Evolutionary conservation across 1,140 invertebrate species (phyloP).

Genomic region (Euwallacea fornicatus): DNA sequence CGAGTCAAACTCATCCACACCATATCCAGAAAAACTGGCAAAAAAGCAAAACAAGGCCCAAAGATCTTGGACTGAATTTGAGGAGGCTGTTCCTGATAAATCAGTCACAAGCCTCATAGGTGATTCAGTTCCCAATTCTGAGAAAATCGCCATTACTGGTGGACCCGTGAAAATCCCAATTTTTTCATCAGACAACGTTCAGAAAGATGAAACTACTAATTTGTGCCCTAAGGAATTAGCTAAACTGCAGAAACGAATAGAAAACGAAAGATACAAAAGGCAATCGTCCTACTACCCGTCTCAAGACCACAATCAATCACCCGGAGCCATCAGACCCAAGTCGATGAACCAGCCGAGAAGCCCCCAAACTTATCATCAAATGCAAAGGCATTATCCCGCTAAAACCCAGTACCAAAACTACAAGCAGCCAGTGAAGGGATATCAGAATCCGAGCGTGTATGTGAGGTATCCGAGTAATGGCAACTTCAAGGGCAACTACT

Average conservation of each 20-base stretch:
- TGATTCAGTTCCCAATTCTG: neutral
- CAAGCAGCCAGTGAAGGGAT: slow-evolving; percentile 6
- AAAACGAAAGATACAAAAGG: neutral
- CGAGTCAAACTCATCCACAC: neutral
- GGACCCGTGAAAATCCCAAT: neutral
- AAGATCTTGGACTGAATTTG: neutral
- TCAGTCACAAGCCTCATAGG: neutral
- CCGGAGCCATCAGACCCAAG: neutral
- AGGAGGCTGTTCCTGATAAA: neutral
- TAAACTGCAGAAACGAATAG: neutral
- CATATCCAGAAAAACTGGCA: neutral
- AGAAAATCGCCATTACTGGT: neutral
- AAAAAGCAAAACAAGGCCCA: neutral
- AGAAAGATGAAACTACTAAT: slow-evolving; percentile 1
- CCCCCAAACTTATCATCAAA: slow-evolving; percentile 4
- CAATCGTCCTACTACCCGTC: neutral
- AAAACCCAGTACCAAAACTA: neutral
- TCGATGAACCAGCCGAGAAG: neutral
- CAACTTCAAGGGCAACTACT: neutral
- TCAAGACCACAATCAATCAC: neutral
- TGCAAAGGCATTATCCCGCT: neutral
- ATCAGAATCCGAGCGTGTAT: slow-evolving; percentile 11
- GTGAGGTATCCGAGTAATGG: slow-evolving; percentile 9
- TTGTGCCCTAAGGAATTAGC: slow-evolving; percentile 9
- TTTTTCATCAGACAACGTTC: neutral